Base-by-base conservation (phyloP, 2,113 vertebrate species). In the Vombatus ursinus region DNA sequence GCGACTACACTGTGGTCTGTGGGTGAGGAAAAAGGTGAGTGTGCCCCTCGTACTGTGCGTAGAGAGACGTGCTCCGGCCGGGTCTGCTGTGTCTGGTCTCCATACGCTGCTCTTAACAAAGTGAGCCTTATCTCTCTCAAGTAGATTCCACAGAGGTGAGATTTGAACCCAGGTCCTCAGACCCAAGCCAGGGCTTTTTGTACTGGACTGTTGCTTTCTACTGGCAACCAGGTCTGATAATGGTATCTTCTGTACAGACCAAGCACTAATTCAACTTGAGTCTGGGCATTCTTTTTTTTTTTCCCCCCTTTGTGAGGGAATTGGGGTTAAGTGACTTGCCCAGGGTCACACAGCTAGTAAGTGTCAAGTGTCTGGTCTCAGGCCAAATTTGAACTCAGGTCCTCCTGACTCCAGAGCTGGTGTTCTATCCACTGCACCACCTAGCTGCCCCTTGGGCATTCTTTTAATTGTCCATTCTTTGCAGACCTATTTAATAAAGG, bases 1-100 rank as follows among this genome's bases (percentile, higher is more conserved):
- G 97, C 99, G 99, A 89, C 98, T 99, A 91, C 99, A 99, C 96
- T 99, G 98, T 47, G 99, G 99, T 94, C 99, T 99, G 44, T 99
- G 99, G 99, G 96, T 99, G 52, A 99, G 99, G 96, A 99, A 99
- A 92, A 99, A 98, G 99, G 99, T 99, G 97, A 91, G 95, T 53
- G 8, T 84, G 68, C 48, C 47, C 37, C 31, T 3, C 3, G 50
- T 89, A 37, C 50, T 50, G 91, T 8, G 31, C 12, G 91, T 25
- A 19, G 90, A 95, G 93, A 92, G 44, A 16, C 26, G 8, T 37
- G 31, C 28, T 37, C 31, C 37, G 57, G 23, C 54, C 10, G 14
- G 0, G 28, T 37, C 31, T 28, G 6, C 8, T 19, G 23, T 24
- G 52, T 23, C 52, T 53, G 2, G 0, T 54, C 53, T 54, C 25